phyloP scores from a whole-genome alignment of 2,797 vertebrate species.

The Mus caroli region DNA sequence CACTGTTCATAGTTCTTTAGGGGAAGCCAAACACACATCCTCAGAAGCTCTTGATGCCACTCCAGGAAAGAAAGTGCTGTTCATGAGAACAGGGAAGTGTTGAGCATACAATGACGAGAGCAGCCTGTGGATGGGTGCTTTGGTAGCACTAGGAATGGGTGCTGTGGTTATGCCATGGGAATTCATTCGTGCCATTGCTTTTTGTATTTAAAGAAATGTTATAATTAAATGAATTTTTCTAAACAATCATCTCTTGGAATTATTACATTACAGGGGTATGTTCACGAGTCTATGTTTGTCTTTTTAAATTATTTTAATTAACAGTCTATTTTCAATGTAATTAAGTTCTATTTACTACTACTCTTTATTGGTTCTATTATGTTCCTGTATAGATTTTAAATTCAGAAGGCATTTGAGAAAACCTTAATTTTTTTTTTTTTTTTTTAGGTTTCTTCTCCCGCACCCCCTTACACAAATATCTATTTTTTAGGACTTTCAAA shows the following conservation, averaged over 20 bases:
- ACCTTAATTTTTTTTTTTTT: slow-evolving; percentile 4
- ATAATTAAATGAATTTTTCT: slow-evolving; percentile 88
- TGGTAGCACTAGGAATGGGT: slow-evolving; percentile 61
- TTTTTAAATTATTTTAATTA: slow-evolving; percentile 27
- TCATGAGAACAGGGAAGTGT: slow-evolving; percentile 80
- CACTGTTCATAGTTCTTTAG: slow-evolving; percentile 74
- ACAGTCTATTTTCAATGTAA: slow-evolving; percentile 18
- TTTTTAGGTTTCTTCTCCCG: not conserved
- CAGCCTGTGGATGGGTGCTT: slow-evolving; percentile 82
- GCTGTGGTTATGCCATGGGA: slow-evolving; percentile 67
- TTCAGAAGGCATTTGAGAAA: slow-evolving; percentile 36
- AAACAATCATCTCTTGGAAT: slow-evolving; percentile 82
- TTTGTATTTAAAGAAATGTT: slow-evolving; percentile 87
- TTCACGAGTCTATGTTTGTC: slow-evolving; percentile 33
- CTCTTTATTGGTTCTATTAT: not conserved
- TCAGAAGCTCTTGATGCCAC: slow-evolving; percentile 78
- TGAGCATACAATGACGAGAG: slow-evolving; percentile 74
- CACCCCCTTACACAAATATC: not conserved
- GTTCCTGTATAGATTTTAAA: slow-evolving; percentile 63
- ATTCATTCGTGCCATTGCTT: slow-evolving; percentile 89
- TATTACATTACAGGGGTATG: slow-evolving; percentile 71
- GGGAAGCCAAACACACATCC: slow-evolving; percentile 65
- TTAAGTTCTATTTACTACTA: not conserved
- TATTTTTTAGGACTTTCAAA: slow-evolving; percentile 50
- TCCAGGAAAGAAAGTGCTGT: slow-evolving; percentile 79